phyloP scores from a whole-genome alignment of 1,140 invertebrate species.

The Nomia melanderi region DNA sequence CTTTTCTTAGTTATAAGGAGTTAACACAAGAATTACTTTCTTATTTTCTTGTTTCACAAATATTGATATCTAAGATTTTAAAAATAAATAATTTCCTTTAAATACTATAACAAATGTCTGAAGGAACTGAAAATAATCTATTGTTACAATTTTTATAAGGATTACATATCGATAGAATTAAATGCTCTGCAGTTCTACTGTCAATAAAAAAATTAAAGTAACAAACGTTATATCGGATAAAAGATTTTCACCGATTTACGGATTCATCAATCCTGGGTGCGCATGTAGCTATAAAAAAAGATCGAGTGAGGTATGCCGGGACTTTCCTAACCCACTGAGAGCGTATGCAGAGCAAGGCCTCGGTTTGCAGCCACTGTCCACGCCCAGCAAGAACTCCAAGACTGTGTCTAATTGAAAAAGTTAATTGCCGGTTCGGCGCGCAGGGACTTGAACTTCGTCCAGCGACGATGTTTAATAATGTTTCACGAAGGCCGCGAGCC shows the following conservation, averaged over 20 bases:
- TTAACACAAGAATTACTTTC: too few species aligned
- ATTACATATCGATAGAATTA: too few species aligned
- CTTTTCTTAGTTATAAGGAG: too few species aligned
- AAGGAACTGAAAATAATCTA: too few species aligned
- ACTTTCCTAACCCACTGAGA: background rate
- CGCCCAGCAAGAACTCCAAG: constrained; percentile 31
- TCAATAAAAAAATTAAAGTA: too few species aligned
- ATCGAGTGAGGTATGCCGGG: background rate
- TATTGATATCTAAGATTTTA: too few species aligned
- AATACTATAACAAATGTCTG: too few species aligned
- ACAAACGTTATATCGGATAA: too few species aligned
- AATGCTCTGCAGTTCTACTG: too few species aligned
- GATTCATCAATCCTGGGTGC: background rate
- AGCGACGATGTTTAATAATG: constrained; percentile 49
- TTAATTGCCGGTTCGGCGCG: constrained; percentile 65
- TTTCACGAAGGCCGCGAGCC: constrained; percentile 12
- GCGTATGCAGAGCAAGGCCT: background rate
- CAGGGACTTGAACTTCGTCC: constrained; percentile 41
- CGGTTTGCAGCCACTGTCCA: constrained; percentile 16
- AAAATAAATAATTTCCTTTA: too few species aligned
- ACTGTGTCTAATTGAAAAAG: constrained; percentile 63
- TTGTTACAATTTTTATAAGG: too few species aligned
- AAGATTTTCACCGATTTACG: background rate
- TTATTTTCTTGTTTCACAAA: too few species aligned
- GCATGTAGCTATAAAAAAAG: background rate